Percentiles rank a stretch among this genome's conserved stretches.
Conservation (phyloP, 1,140 invertebrate genomes). For the Procambarus clarkii region DNA sequence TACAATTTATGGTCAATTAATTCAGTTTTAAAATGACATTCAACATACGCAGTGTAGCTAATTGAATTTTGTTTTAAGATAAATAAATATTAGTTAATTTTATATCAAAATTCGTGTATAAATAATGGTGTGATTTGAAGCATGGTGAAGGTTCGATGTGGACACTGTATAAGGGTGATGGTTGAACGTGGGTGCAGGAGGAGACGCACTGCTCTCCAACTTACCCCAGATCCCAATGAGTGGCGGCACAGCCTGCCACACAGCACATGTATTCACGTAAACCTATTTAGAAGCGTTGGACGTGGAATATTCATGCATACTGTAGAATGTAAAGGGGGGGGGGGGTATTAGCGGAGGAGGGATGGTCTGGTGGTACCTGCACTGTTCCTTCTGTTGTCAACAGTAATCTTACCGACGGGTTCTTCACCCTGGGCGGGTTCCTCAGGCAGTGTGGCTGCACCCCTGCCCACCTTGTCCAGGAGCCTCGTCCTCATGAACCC, state of each 20-base stretch:
- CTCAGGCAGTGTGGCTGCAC: conserved; percentile 44
- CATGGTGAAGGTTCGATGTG: too few species aligned
- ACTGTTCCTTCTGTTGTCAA: background rate
- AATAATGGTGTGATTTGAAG: too few species aligned
- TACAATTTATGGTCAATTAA: too few species aligned
- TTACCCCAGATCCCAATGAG: background rate
- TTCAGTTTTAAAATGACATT: too few species aligned
- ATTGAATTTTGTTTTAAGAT: too few species aligned
- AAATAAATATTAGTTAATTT: too few species aligned
- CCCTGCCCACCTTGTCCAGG: conserved; percentile 58
- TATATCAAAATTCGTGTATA: too few species aligned
- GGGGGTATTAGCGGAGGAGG: too few species aligned
- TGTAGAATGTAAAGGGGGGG: background rate
- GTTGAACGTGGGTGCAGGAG: background rate
- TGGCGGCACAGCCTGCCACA: background rate
- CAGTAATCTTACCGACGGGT: background rate
- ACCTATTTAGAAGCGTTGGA: background rate
- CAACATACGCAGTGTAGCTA: too few species aligned
- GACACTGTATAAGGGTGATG: background rate
- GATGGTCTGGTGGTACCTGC: background rate
- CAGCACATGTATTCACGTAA: background rate
- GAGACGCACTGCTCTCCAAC: background rate
- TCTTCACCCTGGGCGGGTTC: conserved; percentile 11
- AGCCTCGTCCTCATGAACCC: conserved; percentile 73
- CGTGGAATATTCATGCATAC: background rate